These are phyloP conservation scores for Lissonota sp. DNA, from an alignment of 2,888 invertebrate genomes.

Conservation along the genomic window DNA sequence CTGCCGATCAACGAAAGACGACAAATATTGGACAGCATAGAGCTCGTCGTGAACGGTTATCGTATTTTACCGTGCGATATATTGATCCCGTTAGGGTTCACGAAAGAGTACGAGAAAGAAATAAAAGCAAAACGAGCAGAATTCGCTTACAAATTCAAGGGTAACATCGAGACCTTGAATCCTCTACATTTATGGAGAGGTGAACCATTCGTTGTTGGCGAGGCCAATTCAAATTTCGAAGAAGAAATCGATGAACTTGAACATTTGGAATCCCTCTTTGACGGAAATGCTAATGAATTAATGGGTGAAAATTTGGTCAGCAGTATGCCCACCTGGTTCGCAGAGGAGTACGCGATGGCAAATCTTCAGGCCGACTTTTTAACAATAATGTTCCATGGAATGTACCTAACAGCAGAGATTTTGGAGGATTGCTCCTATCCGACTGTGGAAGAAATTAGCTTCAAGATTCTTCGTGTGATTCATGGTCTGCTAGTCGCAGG, in stretches of 20 bases:
- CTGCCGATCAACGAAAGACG: slow-evolving; percentile 86
- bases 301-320: not conserved
- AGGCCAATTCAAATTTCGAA: slow-evolving; percentile 60
- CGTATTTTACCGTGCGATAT: slow-evolving; percentile 86
- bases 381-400: slow-evolving; percentile 87
- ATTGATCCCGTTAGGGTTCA: slow-evolving; percentile 85
- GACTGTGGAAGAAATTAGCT: slow-evolving; percentile 86
- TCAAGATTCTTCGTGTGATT: slow-evolving; percentile 84
- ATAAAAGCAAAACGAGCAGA: slow-evolving; percentile 37
- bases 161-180: slow-evolving; percentile 61
- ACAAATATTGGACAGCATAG: slow-evolving; percentile 86
- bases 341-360: not conserved
- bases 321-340: not conserved
- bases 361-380: slow-evolving; percentile 87
- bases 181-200: not conserved
- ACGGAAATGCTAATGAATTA: slow-evolving; percentile 72
- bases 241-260: slow-evolving; percentile 60
- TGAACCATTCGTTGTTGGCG: not conserved
- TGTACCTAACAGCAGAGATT: slow-evolving; percentile 89
- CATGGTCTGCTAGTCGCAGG: slow-evolving; percentile 42
- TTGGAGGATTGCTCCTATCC: slow-evolving; percentile 88
- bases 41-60: slow-evolving; percentile 88
- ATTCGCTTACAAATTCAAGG: slow-evolving; percentile 70
- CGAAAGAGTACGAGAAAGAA: slow-evolving; percentile 59
- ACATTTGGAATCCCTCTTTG: not conserved